These are phyloP conservation scores for Otus sunia DNA, from an alignment of 2,113 vertebrate genomes.

Conservation along the genomic window DNA sequence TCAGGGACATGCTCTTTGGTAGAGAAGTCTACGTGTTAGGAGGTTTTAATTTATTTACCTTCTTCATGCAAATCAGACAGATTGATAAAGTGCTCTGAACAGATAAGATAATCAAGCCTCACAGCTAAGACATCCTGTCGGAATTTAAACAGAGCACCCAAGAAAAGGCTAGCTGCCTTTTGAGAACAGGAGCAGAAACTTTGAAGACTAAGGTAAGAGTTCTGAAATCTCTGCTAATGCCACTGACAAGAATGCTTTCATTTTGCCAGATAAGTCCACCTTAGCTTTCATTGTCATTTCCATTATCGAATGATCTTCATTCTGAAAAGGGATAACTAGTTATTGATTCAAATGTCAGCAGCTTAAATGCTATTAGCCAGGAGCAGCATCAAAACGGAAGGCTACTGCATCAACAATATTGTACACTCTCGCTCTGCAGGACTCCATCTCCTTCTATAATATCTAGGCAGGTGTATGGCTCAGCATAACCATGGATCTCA, in stretches of 20 bases:
- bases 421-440: neutral
- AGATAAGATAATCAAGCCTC: neutral
- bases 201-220: neutral
- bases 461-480: neutral
- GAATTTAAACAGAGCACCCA: neutral
- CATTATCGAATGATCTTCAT: slow-evolving; percentile 19
- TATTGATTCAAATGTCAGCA: slow-evolving; percentile 56
- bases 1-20: neutral
- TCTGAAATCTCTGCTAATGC: neutral
- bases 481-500: neutral
- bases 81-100: neutral
- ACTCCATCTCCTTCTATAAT: neutral
- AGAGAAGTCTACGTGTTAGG: neutral
- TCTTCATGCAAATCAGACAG: neutral
- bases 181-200: neutral
- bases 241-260: neutral
- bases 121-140: neutral
- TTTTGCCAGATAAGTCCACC: neutral
- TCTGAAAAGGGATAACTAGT: slow-evolving; percentile 32
- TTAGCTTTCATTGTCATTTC: slow-evolving; percentile 38
- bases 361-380: slow-evolving; percentile 20
- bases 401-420: neutral
- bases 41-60: neutral
- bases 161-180: neutral
- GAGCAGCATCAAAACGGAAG: neutral